Base-by-base conservation (phyloP, 2,888 invertebrate genomes). In the Embidobia sp. region DNA sequence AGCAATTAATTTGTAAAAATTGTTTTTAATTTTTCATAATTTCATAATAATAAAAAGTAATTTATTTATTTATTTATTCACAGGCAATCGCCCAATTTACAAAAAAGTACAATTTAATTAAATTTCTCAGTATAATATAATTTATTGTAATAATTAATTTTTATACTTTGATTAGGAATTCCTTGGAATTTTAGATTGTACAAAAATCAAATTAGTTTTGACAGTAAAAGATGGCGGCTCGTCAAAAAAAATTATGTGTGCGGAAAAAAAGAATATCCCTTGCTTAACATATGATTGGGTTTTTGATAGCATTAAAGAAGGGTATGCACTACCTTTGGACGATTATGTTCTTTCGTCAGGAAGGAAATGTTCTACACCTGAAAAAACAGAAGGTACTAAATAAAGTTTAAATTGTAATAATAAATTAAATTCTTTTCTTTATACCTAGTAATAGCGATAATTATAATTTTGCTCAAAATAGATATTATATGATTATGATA, bases 211-310 rank as follows among this genome's bases (percentile, higher is more conserved):
- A 31, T 86, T 93, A 11, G 86, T 92, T 8, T 85, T 91, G 22
- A 90, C 91, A 8, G 88, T 91, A 0, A 88, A 92, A 79, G 82
- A 83, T 44, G 78, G 83, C 11, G 53, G 81, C 0, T 11, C 82
- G 10, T 95, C 96, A 49, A 94, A 94, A 35, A 97, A 97, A 86
- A 94, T 93, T 82, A 93, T 90, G 64, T 91, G 89, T 86, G 93
- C 93, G 0, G 87, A 88, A 61, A 90, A 90, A 57, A 92, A 92
- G 90, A 90, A 90, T 31, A 90, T 94, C n/a, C 91, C 93, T 31
- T 95, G 97, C 82, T 93, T 98, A 0, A 90, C 91, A 8, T 92
- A 94, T 0, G 90, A 93, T 1, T 98, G 98, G 98, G 91, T 97
- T 31, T 91, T 92, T 61, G 95, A 96, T 22, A 96, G 95, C n/a